A percentile compares a stretch with the other conserved stretches of the same genome.
Evolutionary conservation across 92 coral and sea anemone genomes (phyloP).

Genomic region (Chrysogorgia sp.): DNA sequence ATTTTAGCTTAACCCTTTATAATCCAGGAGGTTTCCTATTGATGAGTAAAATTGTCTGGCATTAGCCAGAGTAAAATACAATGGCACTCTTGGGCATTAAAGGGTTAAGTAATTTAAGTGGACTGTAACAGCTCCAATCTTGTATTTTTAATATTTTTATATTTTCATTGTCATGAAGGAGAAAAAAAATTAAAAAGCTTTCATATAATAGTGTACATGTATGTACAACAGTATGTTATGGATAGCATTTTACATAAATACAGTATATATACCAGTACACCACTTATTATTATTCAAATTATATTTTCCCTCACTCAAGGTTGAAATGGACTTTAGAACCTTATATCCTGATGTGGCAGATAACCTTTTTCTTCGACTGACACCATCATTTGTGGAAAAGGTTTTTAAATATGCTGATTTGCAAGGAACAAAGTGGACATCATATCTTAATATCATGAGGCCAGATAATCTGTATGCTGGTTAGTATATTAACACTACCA

Average conservation of each 20-base stretch:
- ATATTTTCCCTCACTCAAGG: not conserved
- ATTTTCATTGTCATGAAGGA: too few species aligned
- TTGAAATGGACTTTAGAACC: slow-evolving; percentile 26
- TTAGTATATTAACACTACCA: slow-evolving; percentile 2
- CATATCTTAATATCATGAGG: slow-evolving; percentile 6
- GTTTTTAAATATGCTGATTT: slow-evolving; percentile 19
- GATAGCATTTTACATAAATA: too few species aligned
- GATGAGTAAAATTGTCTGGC: too few species aligned
- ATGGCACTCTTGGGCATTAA: too few species aligned
- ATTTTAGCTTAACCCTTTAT: too few species aligned
- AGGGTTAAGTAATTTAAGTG: too few species aligned
- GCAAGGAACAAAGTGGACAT: slow-evolving; percentile 13
- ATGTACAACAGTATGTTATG: not conserved
- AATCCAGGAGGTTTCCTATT: too few species aligned
- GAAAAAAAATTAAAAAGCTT: not conserved
- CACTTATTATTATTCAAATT: too few species aligned
- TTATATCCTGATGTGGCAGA: slow-evolving; percentile 40
- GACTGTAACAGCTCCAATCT: too few species aligned
- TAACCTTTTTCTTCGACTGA: slow-evolving; percentile 18
- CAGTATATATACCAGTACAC: too few species aligned
- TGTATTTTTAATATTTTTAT: too few species aligned
- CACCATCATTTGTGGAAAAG: slow-evolving; percentile 23
- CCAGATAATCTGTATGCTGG: slow-evolving; percentile 13
- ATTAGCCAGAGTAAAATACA: too few species aligned
- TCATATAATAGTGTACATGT: not conserved